These are phyloP conservation scores for Amniataba percoides DNA, from an alignment of 2,797 vertebrate genomes.

Conservation along the genomic window DNA sequence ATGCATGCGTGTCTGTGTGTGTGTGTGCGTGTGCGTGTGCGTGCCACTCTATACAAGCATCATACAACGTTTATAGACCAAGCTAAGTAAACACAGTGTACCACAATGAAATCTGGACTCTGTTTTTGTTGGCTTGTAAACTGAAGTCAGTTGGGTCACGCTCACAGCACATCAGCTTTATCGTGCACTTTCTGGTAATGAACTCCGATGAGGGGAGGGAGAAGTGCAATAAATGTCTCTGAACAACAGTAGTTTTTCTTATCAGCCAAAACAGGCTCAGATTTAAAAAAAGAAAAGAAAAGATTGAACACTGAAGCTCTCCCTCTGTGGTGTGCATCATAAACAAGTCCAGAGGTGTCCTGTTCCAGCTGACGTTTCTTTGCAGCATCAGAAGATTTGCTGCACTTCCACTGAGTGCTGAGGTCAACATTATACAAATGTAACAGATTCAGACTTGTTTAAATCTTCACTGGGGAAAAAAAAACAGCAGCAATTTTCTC, in stretches of 20 bases:
- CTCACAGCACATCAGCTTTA: not conserved
- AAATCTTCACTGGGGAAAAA: not conserved
- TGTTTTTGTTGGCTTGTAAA: slow-evolving; percentile 42
- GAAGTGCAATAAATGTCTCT: not conserved
- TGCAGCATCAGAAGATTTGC: slow-evolving; percentile 4
- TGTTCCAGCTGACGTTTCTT: not conserved
- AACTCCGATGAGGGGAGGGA: not conserved
- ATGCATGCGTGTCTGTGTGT: too few relatives aligned
- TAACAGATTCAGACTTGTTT: not conserved
- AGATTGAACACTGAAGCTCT: not conserved
- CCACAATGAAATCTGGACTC: slow-evolving; percentile 28
- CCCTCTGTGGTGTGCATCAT: not conserved
- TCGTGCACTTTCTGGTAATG: not conserved
- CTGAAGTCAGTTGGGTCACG: not conserved
- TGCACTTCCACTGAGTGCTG: not conserved
- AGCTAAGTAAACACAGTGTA: slow-evolving; percentile 34
- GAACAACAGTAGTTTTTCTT: slow-evolving; percentile 8
- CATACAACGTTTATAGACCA: slow-evolving; percentile 32
- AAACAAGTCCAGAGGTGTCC: slow-evolving; percentile 12
- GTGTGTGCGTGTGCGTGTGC: not conserved
- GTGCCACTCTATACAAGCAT: not conserved
- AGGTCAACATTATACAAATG: not conserved
- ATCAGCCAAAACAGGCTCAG: not conserved
- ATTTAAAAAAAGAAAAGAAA: not conserved
- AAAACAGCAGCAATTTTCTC: not conserved